Evolutionary conservation across 2,797 vertebrate species (phyloP).

Genomic region (Buphagus erythrorhynchus): DNA sequence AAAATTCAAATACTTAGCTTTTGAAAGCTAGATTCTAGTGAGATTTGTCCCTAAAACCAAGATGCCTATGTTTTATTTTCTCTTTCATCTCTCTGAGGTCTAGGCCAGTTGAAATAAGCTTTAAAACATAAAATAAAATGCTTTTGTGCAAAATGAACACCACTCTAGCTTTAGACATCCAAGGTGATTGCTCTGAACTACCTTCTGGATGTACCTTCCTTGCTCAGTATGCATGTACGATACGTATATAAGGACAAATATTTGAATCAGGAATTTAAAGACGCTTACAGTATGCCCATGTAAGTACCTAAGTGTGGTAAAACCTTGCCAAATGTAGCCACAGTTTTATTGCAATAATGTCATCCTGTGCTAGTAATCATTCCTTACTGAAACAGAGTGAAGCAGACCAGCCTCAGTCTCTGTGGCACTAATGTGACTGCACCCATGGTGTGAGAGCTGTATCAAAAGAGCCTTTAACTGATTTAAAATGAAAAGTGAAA

Average conservation of each 20-base stretch:
- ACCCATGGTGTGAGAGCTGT: not conserved
- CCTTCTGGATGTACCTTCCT: not conserved
- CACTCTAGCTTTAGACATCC: not conserved
- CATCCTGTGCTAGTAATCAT: not conserved
- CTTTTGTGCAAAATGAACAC: not conserved
- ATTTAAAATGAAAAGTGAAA: not conserved
- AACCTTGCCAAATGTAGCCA: not conserved
- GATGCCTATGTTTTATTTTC: not conserved
- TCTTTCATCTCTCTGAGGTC: not conserved
- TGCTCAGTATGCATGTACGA: rapidly evolving
- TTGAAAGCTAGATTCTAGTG: not conserved
- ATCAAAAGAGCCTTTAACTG: not conserved
- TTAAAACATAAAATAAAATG: not conserved
- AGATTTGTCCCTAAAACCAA: not conserved
- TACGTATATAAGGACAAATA: not conserved
- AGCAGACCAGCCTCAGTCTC: not conserved
- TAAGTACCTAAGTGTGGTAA: not conserved
- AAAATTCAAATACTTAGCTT: not conserved
- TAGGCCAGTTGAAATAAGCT: not conserved
- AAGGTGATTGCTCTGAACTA: not conserved
- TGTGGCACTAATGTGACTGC: not conserved
- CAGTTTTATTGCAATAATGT: not conserved
- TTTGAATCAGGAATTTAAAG: not conserved
- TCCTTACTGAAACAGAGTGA: not conserved
- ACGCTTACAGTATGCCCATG: rapidly evolving